Base-by-base conservation (phyloP, 2,888 invertebrate species). In the Rotaria socialis region DNA sequence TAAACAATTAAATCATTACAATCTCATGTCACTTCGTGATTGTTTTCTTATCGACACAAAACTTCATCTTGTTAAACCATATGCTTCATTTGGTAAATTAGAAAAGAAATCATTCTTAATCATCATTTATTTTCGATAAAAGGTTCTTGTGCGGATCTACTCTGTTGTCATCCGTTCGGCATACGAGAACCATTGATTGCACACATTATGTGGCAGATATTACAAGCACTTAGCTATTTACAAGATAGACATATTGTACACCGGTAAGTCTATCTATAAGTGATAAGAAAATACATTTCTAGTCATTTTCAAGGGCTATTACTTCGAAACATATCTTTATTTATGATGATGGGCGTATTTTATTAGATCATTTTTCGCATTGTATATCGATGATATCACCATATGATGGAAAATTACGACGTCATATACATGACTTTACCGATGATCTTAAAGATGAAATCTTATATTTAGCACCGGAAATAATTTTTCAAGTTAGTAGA, bases 391-490 rank as follows among this genome's bases (percentile, higher is more conserved):
- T 80, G 80, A 80, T 80, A 47, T 80, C 80, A 47, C 67, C 67
- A 67, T 67, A 35, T 19, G 80, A 80, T 80, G 80, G 80, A 4
- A 80, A 47, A 80, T 80, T 80, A 80, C 47, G 93, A 89, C 92
- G 92, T 88, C 93, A 93, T 43, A 93, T 96, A 55, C 94, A 95
- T 91, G 94, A 94, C 75, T 94, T 95, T 90, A 95, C 95, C 0
- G 92, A 93, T 0, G 93, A 93, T 4, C 94, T 94, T 87, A 92
- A 93, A 50, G 93, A 93, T 87, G 94, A 94, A 89, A 92, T 96
- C 10, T 95, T 95, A 91, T 97, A 96, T 96, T 93, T 96, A 24
- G 96, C 96, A 89, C 96, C 96, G 0, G 96, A 97, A 91, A 92
- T 96, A 19, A 92, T 97, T 74, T 94, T 95, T 91, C 96, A 96